Evolutionary conservation across 2,797 vertebrate genomes (phyloP).

Genomic region (Linurgus olivaceus): DNA sequence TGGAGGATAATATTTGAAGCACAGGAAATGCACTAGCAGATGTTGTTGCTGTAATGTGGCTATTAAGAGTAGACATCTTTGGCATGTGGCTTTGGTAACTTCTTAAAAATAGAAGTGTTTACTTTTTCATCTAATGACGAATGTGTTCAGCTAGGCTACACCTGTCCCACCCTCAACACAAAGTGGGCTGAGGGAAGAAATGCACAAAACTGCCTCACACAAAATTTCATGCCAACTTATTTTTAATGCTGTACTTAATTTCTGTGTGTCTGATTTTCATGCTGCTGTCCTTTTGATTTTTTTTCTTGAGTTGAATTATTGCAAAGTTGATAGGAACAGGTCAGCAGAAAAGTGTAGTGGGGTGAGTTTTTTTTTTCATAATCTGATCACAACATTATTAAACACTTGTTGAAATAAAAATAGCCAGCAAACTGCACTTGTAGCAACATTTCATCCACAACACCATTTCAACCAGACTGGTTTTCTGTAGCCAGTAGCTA

Average conservation of each 20-base stretch:
- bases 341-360: not conserved
- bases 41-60: not conserved
- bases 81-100: not conserved
- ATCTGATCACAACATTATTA: not conserved
- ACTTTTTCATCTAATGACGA: not conserved
- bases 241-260: not conserved
- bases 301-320: not conserved
- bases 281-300: not conserved
- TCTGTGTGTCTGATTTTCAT: not conserved
- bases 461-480: not conserved
- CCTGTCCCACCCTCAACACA: not conserved
- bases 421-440: not conserved
- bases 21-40: not conserved
- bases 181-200: not conserved
- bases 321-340: not conserved
- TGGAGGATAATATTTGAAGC: not conserved
- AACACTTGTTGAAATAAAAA: not conserved
- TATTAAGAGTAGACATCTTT: not conserved
- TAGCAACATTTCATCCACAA: not conserved
- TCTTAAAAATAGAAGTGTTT: not conserved
- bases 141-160: not conserved
- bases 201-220: not conserved
- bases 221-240: not conserved
- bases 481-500: not conserved
- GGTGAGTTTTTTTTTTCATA: not conserved